Conservation (phyloP, 2,797 vertebrate species). For the Nasua narica region DNA sequence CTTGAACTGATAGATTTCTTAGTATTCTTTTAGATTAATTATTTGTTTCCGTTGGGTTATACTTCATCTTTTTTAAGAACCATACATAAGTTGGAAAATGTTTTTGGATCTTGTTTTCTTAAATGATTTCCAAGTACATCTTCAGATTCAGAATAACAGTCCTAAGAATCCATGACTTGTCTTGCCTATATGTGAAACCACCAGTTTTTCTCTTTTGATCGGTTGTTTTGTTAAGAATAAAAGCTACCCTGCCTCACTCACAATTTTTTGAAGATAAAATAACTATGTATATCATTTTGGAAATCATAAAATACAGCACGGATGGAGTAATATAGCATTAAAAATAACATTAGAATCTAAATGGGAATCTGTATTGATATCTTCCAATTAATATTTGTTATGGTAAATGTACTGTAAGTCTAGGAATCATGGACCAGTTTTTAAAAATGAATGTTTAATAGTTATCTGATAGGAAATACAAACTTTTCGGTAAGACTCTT, state of each 20-base stretch:
- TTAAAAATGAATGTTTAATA: background rate
- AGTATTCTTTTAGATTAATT: background rate
- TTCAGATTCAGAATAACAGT: background rate
- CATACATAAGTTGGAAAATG: background rate
- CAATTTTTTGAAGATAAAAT: slow-evolving; percentile 13
- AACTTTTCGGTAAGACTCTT: background rate
- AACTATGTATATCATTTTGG: background rate
- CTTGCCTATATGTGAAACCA: background rate
- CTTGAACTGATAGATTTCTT: background rate
- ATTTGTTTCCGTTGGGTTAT: background rate
- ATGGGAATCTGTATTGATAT: background rate
- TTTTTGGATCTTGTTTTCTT: slow-evolving; percentile 17
- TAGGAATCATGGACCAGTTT: background rate
- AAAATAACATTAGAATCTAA: background rate
- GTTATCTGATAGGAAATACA: background rate
- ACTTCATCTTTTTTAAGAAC: background rate
- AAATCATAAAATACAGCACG: background rate
- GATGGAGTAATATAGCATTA: background rate
- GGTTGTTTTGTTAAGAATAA: background rate
- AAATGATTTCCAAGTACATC: background rate
- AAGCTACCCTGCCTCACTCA: background rate
- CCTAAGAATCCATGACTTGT: background rate
- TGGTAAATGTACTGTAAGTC: background rate
- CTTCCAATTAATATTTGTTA: background rate
- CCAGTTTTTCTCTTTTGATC: background rate